Percentiles rank a stretch among this genome's conserved stretches.
These are phyloP conservation scores for Microtus oregoni DNA, from an alignment of 2,113 vertebrate species.

Conservation along the genomic window DNA sequence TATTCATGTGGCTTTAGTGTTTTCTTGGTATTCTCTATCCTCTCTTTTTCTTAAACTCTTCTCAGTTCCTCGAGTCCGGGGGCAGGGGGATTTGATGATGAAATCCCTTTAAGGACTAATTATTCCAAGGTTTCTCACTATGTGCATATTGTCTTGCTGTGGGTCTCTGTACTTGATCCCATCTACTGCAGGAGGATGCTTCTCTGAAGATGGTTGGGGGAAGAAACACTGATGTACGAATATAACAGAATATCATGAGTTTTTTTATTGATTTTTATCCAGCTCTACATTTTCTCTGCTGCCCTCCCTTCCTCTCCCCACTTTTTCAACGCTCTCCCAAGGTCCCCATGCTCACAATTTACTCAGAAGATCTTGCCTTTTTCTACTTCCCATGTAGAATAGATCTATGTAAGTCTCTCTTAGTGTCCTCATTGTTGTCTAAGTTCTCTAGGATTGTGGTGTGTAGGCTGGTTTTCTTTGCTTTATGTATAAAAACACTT, in stretches of 20 bases:
- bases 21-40: not conserved
- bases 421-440: too few species aligned
- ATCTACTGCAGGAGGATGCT: not conserved
- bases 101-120: not conserved
- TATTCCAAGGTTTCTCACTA: not conserved
- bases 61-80: accelerated
- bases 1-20: not conserved
- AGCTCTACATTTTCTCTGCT: too few species aligned
- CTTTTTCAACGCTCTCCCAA: too few species aligned
- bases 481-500: too few species aligned
- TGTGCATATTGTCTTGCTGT: not conserved
- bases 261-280: not conserved
- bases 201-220: not conserved
- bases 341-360: too few species aligned
- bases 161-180: not conserved
- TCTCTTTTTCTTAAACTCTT: not conserved
- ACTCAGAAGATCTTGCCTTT: too few species aligned
- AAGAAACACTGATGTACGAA: not conserved
- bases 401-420: too few species aligned
- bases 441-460: too few species aligned
- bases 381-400: too few species aligned
- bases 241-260: not conserved
- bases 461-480: too few species aligned
- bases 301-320: too few species aligned
- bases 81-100: not conserved